Evolutionary conservation across 1,140 invertebrate genomes (phyloP), one percentile per base, ranked within the genome.

Genomic region (Trichomalopsis sarcophagae): DNA sequence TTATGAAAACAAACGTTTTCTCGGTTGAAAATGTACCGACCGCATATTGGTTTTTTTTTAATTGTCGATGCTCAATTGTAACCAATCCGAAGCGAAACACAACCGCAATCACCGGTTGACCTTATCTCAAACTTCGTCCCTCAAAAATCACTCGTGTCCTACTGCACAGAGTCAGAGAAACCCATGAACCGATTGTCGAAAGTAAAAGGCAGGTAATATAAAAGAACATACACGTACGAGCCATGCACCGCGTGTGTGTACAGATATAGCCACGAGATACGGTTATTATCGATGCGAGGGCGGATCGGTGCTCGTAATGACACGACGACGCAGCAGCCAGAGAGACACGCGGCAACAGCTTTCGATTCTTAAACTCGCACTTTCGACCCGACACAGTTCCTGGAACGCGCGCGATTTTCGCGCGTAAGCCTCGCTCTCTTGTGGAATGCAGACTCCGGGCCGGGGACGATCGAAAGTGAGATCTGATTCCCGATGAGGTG

Each of bases 301-400:
- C 78, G 78, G 78, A 68, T 69, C 33, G 62, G 55, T 14, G 2
- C 30, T 23, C 33, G 11, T 71, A 71, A 71, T 33, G 68, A 71
- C 68, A 71, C 30, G 27, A 62, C 55, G 55, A 62, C 17, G 55
- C 21, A 17, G 17, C 13, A 55, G 21, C 6, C 27, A 27, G 7
- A 62, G 3, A 62, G 17, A 62, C 55, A 7, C 14, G 1, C 6
- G 21, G 21, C 55, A n/a, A 21, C 55, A 27, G 47, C 76, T 78
- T 78, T 78, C 76, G 76, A 78, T 62, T 50, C 75, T 62, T 62
- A 21, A 62, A 62, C 55, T 62, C 55, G 55, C 55, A 62, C 55
- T 62, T 62, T 62, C 55, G 55, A 62, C 55, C 55, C 55, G 55
- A 17, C 4, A 55, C 21, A 55, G 50, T 55, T 55, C 17, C 50